Evolutionary conservation across 2,888 invertebrate species (phyloP).

Genomic region (Adineta ricciae): DNA sequence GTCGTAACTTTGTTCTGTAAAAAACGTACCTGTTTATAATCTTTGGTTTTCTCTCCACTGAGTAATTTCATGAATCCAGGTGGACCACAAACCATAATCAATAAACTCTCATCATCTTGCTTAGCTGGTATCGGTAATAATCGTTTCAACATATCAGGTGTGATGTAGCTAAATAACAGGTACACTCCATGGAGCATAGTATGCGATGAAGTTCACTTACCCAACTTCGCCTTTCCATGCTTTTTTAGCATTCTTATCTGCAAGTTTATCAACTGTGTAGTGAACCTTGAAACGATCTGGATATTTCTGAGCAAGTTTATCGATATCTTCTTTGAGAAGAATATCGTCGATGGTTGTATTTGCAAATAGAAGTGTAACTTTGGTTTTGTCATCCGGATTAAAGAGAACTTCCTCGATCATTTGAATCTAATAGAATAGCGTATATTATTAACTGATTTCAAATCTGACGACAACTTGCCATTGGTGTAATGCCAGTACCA

Average conservation of each 20-base stretch:
- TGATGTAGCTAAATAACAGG: neutral
- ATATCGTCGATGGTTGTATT: neutral
- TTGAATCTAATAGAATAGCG: neutral
- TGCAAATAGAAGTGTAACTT: neutral
- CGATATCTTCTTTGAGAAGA: neutral
- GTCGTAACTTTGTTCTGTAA: too few relatives aligned
- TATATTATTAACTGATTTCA: neutral
- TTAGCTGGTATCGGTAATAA: neutral
- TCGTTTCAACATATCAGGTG: neutral
- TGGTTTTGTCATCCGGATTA: neutral
- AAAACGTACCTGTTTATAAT: neutral
- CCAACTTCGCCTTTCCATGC: neutral
- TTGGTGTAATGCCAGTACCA: slow-evolving; percentile 12
- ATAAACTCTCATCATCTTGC: neutral
- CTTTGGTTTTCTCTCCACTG: neutral
- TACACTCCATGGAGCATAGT: neutral
- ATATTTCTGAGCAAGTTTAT: neutral
- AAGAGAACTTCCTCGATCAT: neutral
- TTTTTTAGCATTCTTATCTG: neutral
- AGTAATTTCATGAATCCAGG: slow-evolving; percentile 20
- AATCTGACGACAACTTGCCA: neutral
- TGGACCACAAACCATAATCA: slow-evolving; percentile 18
- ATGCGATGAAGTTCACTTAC: neutral
- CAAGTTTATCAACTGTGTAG: neutral
- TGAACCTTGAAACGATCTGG: neutral